A percentile compares a stretch with the other conserved stretches of the same genome.
phyloP scores from a whole-genome alignment of 2,113 vertebrate species.

The Amphiprion ocellaris region DNA sequence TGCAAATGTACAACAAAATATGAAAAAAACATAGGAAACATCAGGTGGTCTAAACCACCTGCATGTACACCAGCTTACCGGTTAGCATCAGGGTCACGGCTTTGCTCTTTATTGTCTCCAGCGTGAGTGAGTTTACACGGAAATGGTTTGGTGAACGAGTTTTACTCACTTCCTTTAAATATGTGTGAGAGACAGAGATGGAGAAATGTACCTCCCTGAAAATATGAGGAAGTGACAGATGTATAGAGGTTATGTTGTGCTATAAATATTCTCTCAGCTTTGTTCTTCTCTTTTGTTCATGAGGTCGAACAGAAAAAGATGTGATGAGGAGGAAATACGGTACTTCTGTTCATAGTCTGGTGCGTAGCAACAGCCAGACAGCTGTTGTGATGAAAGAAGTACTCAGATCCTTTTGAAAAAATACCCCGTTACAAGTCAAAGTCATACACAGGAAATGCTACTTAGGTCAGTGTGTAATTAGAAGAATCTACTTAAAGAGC shows the following conservation, averaged over 20 bases:
- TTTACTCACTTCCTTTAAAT: slow-evolving; percentile 69
- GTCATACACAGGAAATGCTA: too few relatives aligned
- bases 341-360: too few relatives aligned
- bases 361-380: too few relatives aligned
- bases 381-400: too few relatives aligned
- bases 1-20: slow-evolving; percentile 1
- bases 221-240: not conserved
- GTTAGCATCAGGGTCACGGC: not conserved
- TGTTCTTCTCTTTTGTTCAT: not conserved
- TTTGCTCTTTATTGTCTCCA: slow-evolving; percentile 4
- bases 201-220: not conserved
- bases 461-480: too few relatives aligned
- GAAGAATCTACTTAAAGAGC: too few relatives aligned
- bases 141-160: slow-evolving; percentile 44
- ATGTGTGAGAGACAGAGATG: not conserved
- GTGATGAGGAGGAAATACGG: too few relatives aligned
- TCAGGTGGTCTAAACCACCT: not conserved
- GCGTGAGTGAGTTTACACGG: slow-evolving; percentile 51
- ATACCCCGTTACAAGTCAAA: too few relatives aligned
- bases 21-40: not conserved
- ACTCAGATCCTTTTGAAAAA: too few relatives aligned
- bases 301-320: not conserved
- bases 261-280: not conserved
- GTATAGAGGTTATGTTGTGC: not conserved
- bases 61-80: slow-evolving; percentile 38